phyloP scores from a whole-genome alignment of 2,797 vertebrate species.

The Dendrocincla fuliginosa region DNA sequence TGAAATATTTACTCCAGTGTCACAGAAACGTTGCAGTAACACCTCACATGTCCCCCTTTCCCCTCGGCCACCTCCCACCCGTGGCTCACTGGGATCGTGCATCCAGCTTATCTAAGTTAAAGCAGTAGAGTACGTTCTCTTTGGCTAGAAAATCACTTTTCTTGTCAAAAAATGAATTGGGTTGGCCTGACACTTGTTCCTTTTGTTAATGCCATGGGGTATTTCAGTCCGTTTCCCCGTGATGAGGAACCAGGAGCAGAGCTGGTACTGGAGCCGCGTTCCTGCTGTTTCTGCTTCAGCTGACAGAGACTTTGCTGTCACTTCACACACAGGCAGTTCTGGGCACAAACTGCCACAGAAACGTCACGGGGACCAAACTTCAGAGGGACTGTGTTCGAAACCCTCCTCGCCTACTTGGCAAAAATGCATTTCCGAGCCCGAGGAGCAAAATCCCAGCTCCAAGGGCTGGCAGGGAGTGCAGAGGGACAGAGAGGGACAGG shows the following conservation, averaged over 20 bases:
- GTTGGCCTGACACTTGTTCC: conserved; percentile 12
- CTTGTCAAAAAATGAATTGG: conserved; percentile 1
- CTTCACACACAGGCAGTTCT: conserved; percentile 21
- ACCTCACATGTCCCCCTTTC: neutral
- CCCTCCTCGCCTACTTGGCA: neutral
- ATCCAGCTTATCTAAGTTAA: neutral
- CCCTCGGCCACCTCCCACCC: neutral
- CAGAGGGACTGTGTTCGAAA: neutral
- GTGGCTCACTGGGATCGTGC: neutral
- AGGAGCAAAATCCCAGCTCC: neutral
- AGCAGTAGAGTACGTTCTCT: neutral
- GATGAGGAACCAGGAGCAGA: neutral
- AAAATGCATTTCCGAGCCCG: fast-evolving
- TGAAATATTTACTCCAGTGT: neutral
- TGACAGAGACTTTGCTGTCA: conserved; percentile 5
- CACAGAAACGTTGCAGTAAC: neutral
- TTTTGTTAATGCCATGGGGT: conserved; percentile 37
- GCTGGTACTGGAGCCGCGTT: neutral
- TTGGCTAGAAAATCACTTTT: neutral
- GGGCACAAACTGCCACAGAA: conserved; percentile 20
- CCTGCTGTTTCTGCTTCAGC: conserved; percentile 27
- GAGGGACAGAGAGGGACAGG: neutral
- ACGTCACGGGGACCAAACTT: neutral
- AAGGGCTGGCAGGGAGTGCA: neutral
- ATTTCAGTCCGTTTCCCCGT: conserved; percentile 5